A percentile compares a stretch with the other conserved stretches of the same genome.
Evolutionary conservation across 1,140 invertebrate genomes (phyloP).

Genomic region (Drosophila grimshawi): DNA sequence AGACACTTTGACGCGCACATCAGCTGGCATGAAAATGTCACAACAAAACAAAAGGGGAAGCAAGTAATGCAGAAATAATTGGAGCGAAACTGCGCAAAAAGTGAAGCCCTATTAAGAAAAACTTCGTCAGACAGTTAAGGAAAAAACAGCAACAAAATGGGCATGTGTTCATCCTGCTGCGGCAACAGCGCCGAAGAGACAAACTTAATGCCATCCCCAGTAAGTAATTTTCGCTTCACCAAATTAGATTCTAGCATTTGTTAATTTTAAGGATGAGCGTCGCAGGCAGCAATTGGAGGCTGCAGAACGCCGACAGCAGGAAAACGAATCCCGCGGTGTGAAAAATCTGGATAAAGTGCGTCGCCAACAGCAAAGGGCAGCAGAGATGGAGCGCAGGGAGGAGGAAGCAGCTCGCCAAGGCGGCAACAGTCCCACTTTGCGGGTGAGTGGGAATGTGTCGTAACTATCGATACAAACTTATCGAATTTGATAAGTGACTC

Average conservation of each 20-base stretch:
- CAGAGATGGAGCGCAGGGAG: slow-evolving; percentile 64
- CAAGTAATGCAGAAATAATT: slow-evolving; percentile 40
- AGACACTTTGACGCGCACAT: slow-evolving; percentile 8
- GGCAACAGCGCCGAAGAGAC: slow-evolving; percentile 70
- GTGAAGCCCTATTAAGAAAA: slow-evolving; percentile 48
- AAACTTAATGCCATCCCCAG: slow-evolving; percentile 75
- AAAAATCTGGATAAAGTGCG: slow-evolving; percentile 74
- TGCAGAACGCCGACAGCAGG: slow-evolving; percentile 71
- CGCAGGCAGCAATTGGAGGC: slow-evolving; percentile 76
- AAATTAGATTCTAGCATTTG: background rate
- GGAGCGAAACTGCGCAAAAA: slow-evolving; percentile 45
- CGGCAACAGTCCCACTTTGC: slow-evolving; percentile 59
- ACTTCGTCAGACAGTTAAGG: background rate
- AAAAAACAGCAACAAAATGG: slow-evolving; percentile 53
- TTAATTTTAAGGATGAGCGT: slow-evolving; percentile 68
- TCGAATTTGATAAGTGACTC: slow-evolving; percentile 1
- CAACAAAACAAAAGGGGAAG: slow-evolving; percentile 60
- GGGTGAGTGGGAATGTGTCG: slow-evolving; percentile 49
- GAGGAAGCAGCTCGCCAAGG: slow-evolving; percentile 70
- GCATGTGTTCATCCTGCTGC: slow-evolving; percentile 60
- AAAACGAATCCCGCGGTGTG: slow-evolving; percentile 75
- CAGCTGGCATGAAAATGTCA: slow-evolving; percentile 52
- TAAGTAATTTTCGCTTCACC: slow-evolving; percentile 12
- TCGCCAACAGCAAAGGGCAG: slow-evolving; percentile 64
- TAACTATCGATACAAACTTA: background rate